These are phyloP conservation scores for Centropyge bicolor DNA, from an alignment of 2,797 vertebrate species.

Conservation along the genomic window DNA sequence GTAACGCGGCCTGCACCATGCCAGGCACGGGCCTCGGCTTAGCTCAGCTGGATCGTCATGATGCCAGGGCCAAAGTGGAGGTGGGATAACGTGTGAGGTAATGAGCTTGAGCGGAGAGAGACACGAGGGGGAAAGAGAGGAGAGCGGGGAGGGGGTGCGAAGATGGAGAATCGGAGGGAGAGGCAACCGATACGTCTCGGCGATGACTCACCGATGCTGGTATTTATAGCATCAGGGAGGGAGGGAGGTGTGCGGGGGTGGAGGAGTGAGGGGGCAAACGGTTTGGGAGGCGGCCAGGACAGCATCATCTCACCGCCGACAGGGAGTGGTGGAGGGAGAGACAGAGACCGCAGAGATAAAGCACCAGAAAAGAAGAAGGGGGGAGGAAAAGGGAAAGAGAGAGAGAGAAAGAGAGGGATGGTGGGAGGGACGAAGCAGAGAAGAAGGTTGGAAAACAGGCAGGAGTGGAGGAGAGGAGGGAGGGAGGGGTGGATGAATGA, in stretches of 20 bases:
- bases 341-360: slow-evolving; percentile 57
- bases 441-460: slow-evolving; percentile 29
- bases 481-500: slow-evolving; percentile 35
- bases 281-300: slow-evolving; percentile 71
- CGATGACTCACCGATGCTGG: slow-evolving; percentile 85
- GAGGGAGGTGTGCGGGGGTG: slow-evolving; percentile 37
- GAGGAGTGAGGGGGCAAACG: slow-evolving; percentile 56
- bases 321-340: slow-evolving; percentile 68
- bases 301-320: slow-evolving; percentile 59
- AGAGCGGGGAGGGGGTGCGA: neutral
- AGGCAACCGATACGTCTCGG: slow-evolving; percentile 81
- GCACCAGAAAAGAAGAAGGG: slow-evolving; percentile 31
- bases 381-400: neutral
- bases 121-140: neutral
- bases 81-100: slow-evolving; percentile 58
- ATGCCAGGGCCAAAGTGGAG: slow-evolving; percentile 57
- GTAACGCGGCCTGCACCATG: slow-evolving; percentile 31
- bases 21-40: slow-evolving; percentile 21
- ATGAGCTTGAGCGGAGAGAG: slow-evolving; percentile 59
- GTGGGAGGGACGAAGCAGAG: slow-evolving; percentile 18
- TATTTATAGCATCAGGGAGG: slow-evolving; percentile 84
- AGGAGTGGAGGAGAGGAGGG: slow-evolving; percentile 15
- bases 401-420: slow-evolving; percentile 11
- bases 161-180: slow-evolving; percentile 43
- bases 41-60: slow-evolving; percentile 41